phyloP scores from a whole-genome alignment of 2,797 vertebrate genomes.

The Cryptoblepharus egeriae region DNA sequence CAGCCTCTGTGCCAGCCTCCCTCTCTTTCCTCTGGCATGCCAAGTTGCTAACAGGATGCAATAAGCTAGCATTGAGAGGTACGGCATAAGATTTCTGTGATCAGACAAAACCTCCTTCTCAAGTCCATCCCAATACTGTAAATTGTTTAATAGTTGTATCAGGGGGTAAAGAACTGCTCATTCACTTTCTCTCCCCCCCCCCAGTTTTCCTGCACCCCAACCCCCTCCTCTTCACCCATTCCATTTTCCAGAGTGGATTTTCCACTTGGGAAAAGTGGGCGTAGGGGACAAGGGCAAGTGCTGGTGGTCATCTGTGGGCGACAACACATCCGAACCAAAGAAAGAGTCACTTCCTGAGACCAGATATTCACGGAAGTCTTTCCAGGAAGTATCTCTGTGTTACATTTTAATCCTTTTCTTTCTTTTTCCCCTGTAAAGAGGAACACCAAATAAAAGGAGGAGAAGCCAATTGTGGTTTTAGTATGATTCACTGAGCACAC shows the following conservation, averaged over 20 bases:
- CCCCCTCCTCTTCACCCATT: too few species aligned
- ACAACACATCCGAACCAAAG: not conserved
- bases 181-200: too few species aligned
- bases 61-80: not conserved
- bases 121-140: not conserved
- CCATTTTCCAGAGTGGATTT: not conserved
- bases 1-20: not conserved
- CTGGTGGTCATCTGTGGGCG: too few species aligned
- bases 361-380: not conserved
- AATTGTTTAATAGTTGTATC: not conserved
- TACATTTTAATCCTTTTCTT: not conserved
- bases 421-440: not conserved
- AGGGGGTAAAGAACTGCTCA: too few species aligned
- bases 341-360: not conserved
- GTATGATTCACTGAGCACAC: not conserved
- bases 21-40: not conserved
- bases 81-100: too few species aligned
- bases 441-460: too few species aligned
- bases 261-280: not conserved
- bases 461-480: not conserved
- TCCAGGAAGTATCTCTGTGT: not conserved
- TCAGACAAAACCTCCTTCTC: not conserved
- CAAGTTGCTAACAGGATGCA: not conserved
- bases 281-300: not conserved
- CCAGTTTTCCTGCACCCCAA: not conserved